phyloP scores from a whole-genome alignment of 2,113 vertebrate genomes.

The Odocoileus hemionus region DNA sequence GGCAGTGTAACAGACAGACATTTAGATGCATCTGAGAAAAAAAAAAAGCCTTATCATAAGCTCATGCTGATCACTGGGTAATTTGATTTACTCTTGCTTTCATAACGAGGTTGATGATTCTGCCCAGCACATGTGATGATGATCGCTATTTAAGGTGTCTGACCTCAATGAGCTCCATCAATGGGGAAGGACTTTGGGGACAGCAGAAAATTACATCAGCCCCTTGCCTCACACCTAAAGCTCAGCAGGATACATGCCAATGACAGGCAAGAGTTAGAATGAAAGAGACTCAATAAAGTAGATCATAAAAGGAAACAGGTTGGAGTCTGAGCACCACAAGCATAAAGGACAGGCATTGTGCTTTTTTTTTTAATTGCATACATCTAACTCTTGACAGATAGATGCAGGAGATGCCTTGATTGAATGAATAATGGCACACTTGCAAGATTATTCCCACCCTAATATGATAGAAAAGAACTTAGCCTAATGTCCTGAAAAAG shows the following conservation, averaged over 20 bases:
- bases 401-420: not conserved
- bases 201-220: not conserved
- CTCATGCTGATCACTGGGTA: not conserved
- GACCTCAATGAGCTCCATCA: constrained; percentile 20
- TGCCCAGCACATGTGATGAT: not conserved
- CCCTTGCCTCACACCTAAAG: not conserved
- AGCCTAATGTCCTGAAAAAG: not conserved
- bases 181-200: constrained; percentile 15
- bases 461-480: not conserved
- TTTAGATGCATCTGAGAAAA: not conserved
- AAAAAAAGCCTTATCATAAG: not conserved
- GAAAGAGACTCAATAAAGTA: not conserved
- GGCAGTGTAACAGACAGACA: not conserved
- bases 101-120: constrained; percentile 25
- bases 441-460: not conserved
- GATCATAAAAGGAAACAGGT: constrained; percentile 20
- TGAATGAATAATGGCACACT: not conserved
- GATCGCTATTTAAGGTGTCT: constrained; percentile 38
- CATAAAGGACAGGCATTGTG: not conserved
- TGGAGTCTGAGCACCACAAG: not conserved
- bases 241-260: not conserved
- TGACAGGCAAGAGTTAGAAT: constrained; percentile 12
- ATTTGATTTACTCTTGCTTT: constrained; percentile 45
- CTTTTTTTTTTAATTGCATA: not conserved
- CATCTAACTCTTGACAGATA: not conserved